A percentile compares a stretch with the other conserved stretches of the same genome.
Conservation (phyloP, 2,888 invertebrate genomes). For the Drosophila melanosoma region DNA sequence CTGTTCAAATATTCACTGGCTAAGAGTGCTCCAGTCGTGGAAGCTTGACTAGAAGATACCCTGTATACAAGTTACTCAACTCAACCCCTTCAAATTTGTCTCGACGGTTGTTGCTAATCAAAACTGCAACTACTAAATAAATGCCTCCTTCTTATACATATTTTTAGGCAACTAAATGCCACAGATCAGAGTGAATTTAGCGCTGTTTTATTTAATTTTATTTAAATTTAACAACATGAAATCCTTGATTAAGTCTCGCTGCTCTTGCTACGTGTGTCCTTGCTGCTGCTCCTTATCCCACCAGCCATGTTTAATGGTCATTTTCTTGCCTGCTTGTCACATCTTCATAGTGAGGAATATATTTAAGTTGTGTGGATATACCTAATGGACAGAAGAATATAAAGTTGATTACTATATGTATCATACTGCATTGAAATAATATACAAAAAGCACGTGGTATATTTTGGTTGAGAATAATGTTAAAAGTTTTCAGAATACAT, state of each 20-base stretch:
- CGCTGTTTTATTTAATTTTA: not conserved
- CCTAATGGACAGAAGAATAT: not conserved
- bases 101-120: not conserved
- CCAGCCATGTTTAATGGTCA: conserved; percentile 38
- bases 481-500: not conserved
- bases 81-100: not conserved
- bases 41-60: not conserved
- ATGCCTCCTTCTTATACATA: not conserved
- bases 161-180: not conserved
- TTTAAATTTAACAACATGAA: conserved; percentile 42
- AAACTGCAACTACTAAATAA: too few species aligned
- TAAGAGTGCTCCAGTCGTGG: not conserved
- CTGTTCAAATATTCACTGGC: conserved; percentile 46
- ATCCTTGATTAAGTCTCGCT: conserved; percentile 14
- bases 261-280: conserved; percentile 33
- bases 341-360: not conserved
- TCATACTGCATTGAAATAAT: not conserved
- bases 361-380: not conserved
- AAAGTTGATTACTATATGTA: not conserved
- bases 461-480: not conserved
- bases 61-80: not conserved
- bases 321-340: conserved; percentile 50
- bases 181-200: not conserved
- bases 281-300: conserved; percentile 36
- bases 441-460: not conserved